Evolutionary conservation across 64 coral and sea anemone genomes (phyloP).

Genomic region (Stylophora pistillata): DNA sequence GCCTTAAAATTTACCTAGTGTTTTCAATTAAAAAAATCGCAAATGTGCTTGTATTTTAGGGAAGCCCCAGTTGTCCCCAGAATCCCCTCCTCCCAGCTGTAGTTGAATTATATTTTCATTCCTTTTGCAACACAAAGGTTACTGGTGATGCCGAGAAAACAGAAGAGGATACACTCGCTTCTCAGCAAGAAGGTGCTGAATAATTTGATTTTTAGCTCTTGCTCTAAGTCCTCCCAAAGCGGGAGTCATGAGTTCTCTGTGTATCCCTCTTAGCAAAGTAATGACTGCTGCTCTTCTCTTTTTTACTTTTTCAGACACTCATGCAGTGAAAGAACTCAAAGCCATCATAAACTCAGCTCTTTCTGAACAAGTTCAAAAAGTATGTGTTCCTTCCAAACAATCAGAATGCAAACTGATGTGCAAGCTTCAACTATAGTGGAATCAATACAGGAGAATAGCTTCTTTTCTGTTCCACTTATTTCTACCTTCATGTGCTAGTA

Average conservation of each 20-base stretch:
- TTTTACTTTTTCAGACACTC: constrained; percentile 70
- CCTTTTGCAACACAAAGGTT: constrained; percentile 27
- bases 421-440: no score
- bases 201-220: not conserved
- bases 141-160: constrained; percentile 40
- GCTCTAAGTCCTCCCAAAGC: no score
- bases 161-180: constrained; percentile 15
- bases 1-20: no score
- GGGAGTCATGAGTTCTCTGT: no score
- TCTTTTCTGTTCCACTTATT: no score
- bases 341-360: constrained; percentile 79
- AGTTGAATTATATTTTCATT: not conserved
- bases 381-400: not conserved
- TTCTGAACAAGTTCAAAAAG: constrained; percentile 97
- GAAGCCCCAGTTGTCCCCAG: no score
- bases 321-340: constrained; percentile 91
- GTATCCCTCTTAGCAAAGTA: not conserved
- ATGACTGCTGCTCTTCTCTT: not conserved
- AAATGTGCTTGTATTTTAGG: no score
- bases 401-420: no score
- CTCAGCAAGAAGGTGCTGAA: constrained; percentile 48
- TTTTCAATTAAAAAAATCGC: no score
- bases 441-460: no score
- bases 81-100: no score
- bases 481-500: no score